These are phyloP conservation scores for Scaptodrosophila latifasciaeformis DNA, from an alignment of 2,888 invertebrate genomes.

Conservation along the genomic window DNA sequence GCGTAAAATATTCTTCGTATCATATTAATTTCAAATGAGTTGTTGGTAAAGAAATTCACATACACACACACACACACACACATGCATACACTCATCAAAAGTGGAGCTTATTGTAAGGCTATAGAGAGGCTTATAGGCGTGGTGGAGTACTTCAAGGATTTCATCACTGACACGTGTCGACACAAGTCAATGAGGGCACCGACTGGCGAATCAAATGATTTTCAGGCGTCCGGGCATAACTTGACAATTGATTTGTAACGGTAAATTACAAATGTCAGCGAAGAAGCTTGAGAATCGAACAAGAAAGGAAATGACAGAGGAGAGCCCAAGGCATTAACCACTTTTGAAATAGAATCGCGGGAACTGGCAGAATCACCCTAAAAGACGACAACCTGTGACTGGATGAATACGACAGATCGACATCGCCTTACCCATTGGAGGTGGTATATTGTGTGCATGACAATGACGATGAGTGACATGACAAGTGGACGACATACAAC, in stretches of 20 bases:
- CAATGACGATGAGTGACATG: slow-evolving; percentile 64
- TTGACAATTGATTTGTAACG: slow-evolving; percentile 65
- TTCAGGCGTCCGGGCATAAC: slow-evolving; percentile 25
- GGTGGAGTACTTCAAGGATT: slow-evolving; percentile 26
- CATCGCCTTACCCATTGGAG: too few species aligned
- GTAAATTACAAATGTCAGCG: slow-evolving; percentile 57
- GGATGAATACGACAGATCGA: background rate
- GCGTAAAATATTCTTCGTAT: slow-evolving; percentile 41
- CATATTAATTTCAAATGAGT: background rate
- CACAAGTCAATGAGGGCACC: background rate
- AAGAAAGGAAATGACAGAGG: slow-evolving; percentile 27
- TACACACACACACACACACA: too few species aligned
- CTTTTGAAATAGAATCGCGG: background rate
- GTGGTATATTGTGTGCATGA: slow-evolving; percentile 49
- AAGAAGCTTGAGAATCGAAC: slow-evolving; percentile 7
- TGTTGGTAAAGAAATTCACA: too few species aligned
- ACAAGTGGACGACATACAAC: slow-evolving; percentile 59
- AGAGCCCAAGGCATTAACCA: slow-evolving; percentile 10
- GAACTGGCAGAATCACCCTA: background rate
- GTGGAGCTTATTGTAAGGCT: slow-evolving; percentile 9
- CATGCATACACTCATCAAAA: too few species aligned
- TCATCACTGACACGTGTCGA: slow-evolving; percentile 27
- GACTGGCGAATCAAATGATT: too few species aligned
- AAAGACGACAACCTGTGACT: background rate
- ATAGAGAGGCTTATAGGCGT: slow-evolving; percentile 2